Conservation (phyloP, 2,888 invertebrate genomes). For the Apotomis betuletana region DNA sequence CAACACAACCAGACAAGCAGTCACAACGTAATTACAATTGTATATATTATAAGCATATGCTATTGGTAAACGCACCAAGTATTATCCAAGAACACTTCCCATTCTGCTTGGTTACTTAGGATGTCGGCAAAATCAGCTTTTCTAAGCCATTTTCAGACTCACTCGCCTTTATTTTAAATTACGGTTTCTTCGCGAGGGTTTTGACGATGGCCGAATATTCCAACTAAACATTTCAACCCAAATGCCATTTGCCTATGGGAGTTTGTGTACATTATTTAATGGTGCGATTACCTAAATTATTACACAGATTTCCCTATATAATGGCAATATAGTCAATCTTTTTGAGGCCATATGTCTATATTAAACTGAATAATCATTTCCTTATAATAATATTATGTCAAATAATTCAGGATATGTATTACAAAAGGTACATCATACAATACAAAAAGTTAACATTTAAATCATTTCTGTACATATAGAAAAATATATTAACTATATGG, state of each 20-base stretch:
- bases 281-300: slow-evolving; percentile 10
- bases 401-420: slow-evolving; percentile 53
- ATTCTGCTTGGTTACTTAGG: not conserved
- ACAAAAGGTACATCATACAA: slow-evolving; percentile 52
- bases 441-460: slow-evolving; percentile 54
- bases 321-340: slow-evolving; percentile 32
- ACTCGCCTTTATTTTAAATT: too few relatives aligned
- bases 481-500: slow-evolving; percentile 76
- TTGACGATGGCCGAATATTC: too few relatives aligned
- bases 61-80: slow-evolving; percentile 9
- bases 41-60: slow-evolving; percentile 19
- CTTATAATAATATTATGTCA: slow-evolving; percentile 42
- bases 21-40: slow-evolving; percentile 40
- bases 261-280: not conserved
- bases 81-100: not conserved
- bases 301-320: slow-evolving; percentile 6
- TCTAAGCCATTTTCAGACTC: too few relatives aligned
- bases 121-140: too few relatives aligned
- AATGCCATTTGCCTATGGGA: too few relatives aligned
- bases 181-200: too few relatives aligned
- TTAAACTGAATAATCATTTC: slow-evolving; percentile 33
- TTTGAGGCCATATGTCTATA: slow-evolving; percentile 25
- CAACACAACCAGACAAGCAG: slow-evolving; percentile 60
- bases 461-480: slow-evolving; percentile 73
- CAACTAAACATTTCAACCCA: too few relatives aligned